A percentile compares a stretch with the other conserved stretches of the same genome.
phyloP scores from a whole-genome alignment of 1,140 invertebrate species.

The Drosophila guanche region DNA sequence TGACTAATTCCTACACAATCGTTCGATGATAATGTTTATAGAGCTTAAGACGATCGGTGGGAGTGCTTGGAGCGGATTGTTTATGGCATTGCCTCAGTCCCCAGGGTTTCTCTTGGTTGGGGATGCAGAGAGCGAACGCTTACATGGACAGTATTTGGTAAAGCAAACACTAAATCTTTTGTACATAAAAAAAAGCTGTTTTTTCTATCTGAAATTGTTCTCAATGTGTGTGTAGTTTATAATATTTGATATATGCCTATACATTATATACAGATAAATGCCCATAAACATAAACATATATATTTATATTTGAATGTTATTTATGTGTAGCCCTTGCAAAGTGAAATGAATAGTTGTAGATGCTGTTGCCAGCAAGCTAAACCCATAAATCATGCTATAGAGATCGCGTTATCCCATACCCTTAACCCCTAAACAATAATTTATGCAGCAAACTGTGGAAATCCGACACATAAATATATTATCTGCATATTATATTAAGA shows the following conservation, averaged over 20 bases:
- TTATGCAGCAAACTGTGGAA: conserved; percentile 60
- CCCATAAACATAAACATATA: conserved; percentile 43
- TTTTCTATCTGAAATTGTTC: conserved; percentile 67
- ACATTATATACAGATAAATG: conserved; percentile 59
- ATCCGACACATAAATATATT: conserved; percentile 34
- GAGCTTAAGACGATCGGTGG: conserved; percentile 13
- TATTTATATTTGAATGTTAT: conserved; percentile 52
- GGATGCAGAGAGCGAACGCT: background rate
- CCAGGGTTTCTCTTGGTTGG: conserved; percentile 1
- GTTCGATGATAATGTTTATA: conserved; percentile 50
- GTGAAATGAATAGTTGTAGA: conserved; percentile 22
- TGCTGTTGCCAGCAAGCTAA: conserved; percentile 29
- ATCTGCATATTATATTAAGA: conserved; percentile 4
- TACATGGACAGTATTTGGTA: conserved; percentile 65
- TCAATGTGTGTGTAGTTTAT: conserved; percentile 65
- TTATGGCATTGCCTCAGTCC: conserved; percentile 15
- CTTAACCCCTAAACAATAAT: conserved; percentile 23
- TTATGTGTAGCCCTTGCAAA: conserved; percentile 49
- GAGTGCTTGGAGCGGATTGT: conserved; percentile 21
- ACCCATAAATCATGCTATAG: conserved; percentile 28
- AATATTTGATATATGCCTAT: conserved; percentile 13
- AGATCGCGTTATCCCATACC: conserved; percentile 28
- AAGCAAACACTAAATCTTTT: conserved; percentile 53
- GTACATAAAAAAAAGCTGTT: conserved; percentile 62
- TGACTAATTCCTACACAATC: conserved; percentile 60